Evolutionary conservation across 2,113 vertebrate genomes (phyloP).

Genomic region (Athene noctua): DNA sequence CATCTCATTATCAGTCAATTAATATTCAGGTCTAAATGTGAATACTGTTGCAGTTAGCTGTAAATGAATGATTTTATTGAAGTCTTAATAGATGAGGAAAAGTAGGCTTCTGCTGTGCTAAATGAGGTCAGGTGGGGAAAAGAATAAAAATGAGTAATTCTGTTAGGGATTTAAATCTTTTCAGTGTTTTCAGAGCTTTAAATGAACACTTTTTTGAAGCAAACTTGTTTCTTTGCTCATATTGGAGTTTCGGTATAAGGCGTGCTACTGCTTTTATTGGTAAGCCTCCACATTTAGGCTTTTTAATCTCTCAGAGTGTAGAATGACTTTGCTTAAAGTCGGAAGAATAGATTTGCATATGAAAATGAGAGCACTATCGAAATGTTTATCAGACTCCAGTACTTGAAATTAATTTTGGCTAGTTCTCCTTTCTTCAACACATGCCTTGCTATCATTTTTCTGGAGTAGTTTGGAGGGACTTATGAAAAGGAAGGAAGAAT

Average conservation of each 20-base stretch:
- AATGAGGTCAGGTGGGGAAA: conserved; percentile 71
- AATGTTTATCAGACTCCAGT: background rate
- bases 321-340: background rate
- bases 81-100: conserved; percentile 84
- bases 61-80: conserved; percentile 86
- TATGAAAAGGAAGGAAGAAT: background rate
- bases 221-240: background rate
- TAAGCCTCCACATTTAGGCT: background rate
- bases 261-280: background rate
- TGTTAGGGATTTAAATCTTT: background rate
- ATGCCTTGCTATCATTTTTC: background rate
- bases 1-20: conserved; percentile 93
- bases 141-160: conserved; percentile 3
- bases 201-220: background rate
- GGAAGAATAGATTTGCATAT: background rate
- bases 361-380: background rate
- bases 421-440: background rate
- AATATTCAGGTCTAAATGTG: conserved; percentile 91
- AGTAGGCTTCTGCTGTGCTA: conserved; percentile 76
- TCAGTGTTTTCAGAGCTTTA: background rate
- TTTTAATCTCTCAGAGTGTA: background rate
- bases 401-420: background rate
- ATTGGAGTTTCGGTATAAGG: background rate
- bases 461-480: background rate
- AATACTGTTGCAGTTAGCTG: conserved; percentile 86